Base-by-base conservation (phyloP, 2,888 invertebrate genomes). In the Caenorhabditis imperialis region DNA sequence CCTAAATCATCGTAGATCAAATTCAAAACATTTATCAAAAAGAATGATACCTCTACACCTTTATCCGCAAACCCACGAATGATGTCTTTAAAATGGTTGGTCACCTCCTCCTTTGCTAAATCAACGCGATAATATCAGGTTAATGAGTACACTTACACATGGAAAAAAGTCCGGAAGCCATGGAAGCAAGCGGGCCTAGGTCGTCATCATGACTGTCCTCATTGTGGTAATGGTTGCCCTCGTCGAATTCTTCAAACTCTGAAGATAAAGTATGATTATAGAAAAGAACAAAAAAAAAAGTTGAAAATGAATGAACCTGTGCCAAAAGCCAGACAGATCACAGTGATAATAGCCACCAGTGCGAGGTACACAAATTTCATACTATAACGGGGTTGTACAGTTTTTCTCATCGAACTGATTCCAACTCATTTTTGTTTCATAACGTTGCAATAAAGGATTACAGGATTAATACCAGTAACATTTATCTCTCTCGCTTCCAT, bases 41-140 rank as follows among this genome's bases (percentile, higher is more conserved):
- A 8, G n/a, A 10, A n/a, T 18, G 37, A 20, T 22, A 75, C 75
- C 47, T 63, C 67, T 20, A 75, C 50, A 47, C 62, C 69, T 42
- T 58, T 75, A 70, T 75, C 75, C 55, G 69, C 69, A 63, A 75
- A 63, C 22, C 75, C 75, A 20, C 75, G 69, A 50, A 75, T 57
- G 22, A 75, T 63, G 75, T 69, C 75, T 63, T 62, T 75, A 58
- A 75, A 38, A 18, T 69, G 67, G 22, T 38, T 61, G 18, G 18
- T 47, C 40, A 74, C 51, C 14, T 55, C 57, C 14, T 65, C 65
- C 38, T 38, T 51, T 20, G 45, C 65, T 73, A 40, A 55, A 65
- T 18, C 30, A 18, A 30, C 18, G 30, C 30, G 22, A 50, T 12
- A 12, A 3, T 14, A 18, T 16, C 20, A 25, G 27, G 22, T 22